Percentiles rank a stretch among this genome's conserved stretches.
phyloP scores from a whole-genome alignment of 2,888 invertebrate species.

The Stenodema calcarata region DNA sequence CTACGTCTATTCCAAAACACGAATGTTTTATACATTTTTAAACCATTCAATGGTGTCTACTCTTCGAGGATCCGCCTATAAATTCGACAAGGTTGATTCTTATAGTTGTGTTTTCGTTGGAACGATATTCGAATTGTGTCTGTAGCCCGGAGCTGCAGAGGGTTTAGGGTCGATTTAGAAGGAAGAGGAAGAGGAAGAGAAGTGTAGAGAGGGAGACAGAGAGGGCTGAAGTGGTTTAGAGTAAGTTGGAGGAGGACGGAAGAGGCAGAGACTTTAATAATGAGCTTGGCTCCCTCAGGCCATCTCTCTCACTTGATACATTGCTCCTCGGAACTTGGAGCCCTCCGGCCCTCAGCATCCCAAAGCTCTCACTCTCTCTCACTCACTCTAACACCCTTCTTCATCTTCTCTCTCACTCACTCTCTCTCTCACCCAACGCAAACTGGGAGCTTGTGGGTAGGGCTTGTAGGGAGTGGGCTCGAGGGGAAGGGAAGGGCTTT shows the following conservation, averaged over 20 bases:
- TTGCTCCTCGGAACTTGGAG: constrained; percentile 35
- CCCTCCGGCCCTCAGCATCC: neutral
- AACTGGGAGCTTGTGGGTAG: neutral
- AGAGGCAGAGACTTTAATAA: constrained; percentile 32
- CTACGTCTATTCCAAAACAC: too few relatives aligned
- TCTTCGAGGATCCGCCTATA: too few relatives aligned
- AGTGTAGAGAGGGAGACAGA: neutral
- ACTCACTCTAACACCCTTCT: too few relatives aligned
- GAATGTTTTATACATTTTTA: too few relatives aligned
- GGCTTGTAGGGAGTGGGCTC: too few relatives aligned
- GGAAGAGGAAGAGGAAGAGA: neutral
- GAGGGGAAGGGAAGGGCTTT: constrained; percentile 1
- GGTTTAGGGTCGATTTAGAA: neutral
- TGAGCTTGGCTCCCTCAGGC: constrained; percentile 41
- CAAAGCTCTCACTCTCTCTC: too few relatives aligned
- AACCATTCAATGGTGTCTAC: too few relatives aligned
- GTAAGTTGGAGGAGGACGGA: constrained; percentile 20
- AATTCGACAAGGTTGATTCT: too few relatives aligned
- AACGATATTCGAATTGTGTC: too few relatives aligned
- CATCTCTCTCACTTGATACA: constrained; percentile 43
- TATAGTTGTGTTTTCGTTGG: too few relatives aligned
- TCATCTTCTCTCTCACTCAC: too few relatives aligned
- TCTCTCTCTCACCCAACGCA: neutral
- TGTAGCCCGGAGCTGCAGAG: neutral
- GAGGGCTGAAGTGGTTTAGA: neutral